Evolutionary conservation across 2,797 vertebrate species (phyloP).

Genomic region (Notolepis coatsorum): DNA sequence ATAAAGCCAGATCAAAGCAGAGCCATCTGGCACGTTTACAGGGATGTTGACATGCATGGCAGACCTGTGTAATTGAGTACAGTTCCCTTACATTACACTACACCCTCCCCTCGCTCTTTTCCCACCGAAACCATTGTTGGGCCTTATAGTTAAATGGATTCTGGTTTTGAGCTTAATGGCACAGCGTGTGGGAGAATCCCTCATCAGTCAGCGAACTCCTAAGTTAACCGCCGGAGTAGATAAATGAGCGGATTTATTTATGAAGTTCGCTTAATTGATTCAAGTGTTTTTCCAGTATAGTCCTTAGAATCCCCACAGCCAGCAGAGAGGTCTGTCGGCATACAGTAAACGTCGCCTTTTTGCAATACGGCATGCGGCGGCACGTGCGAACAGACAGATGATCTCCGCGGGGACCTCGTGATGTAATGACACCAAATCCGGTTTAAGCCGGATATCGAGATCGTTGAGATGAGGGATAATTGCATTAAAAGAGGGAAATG

Average conservation of each 20-base stretch:
- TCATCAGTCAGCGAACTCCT: conserved; percentile 42
- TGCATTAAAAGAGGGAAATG: conserved; percentile 27
- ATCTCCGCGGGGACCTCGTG: too few relatives aligned
- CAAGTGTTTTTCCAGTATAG: too few relatives aligned
- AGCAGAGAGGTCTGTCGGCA: too few relatives aligned
- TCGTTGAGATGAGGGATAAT: too few relatives aligned
- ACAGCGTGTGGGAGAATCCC: conserved; percentile 40
- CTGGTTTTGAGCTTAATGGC: conserved; percentile 19
- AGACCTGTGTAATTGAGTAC: conserved; percentile 31
- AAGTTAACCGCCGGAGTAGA: neutral
- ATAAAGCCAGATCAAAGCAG: conserved; percentile 55
- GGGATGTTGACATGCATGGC: conserved; percentile 53
- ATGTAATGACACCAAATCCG: too few relatives aligned
- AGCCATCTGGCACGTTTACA: conserved; percentile 47
- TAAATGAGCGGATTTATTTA: conserved; percentile 14
- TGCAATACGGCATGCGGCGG: too few relatives aligned
- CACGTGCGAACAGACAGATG: too few relatives aligned
- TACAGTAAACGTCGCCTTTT: too few relatives aligned
- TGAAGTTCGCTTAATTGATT: too few relatives aligned
- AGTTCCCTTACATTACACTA: conserved; percentile 40
- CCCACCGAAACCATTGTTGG: conserved; percentile 6
- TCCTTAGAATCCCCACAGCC: too few relatives aligned
- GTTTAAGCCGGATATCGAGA: too few relatives aligned
- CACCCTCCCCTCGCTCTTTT: conserved; percentile 23
- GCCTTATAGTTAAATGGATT: conserved; percentile 30